Evolutionary conservation across 2,888 invertebrate genomes (phyloP).

Genomic region (Cryptus viduatorius): DNA sequence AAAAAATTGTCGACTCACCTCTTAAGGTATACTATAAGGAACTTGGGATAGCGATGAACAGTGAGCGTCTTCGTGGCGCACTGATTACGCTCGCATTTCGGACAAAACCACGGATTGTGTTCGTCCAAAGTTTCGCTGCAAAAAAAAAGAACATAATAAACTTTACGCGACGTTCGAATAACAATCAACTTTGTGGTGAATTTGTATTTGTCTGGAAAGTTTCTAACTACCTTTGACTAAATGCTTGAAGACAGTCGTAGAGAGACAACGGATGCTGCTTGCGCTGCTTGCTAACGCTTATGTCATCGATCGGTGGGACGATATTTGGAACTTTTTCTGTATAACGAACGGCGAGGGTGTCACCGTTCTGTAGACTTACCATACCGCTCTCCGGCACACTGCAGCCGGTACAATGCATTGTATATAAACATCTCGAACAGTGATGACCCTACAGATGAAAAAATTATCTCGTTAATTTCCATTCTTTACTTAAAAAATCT

Average conservation of each 20-base stretch:
- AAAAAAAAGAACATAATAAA: conserved; percentile 31
- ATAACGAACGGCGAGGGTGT: conserved; percentile 86
- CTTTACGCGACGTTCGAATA: not conserved
- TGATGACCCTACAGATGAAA: conserved; percentile 85
- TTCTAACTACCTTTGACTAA: conserved; percentile 86
- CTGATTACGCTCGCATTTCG: conserved; percentile 87
- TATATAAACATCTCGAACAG: conserved; percentile 87
- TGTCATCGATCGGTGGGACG: conserved; percentile 84
- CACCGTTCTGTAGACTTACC: conserved; percentile 86
- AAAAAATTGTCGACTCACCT: conserved; percentile 79
- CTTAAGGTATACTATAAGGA: conserved; percentile 88
- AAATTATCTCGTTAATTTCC: not conserved
- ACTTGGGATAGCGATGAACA: conserved; percentile 88
- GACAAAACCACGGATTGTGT: conserved; percentile 89
- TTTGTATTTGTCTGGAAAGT: not conserved
- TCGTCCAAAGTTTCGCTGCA: conserved; percentile 88
- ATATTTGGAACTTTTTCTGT: conserved; percentile 83
- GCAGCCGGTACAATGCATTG: conserved; percentile 87
- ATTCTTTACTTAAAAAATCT: not conserved
- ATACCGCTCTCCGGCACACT: conserved; percentile 85
- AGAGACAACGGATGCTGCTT: conserved; percentile 86
- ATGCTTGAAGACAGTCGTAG: conserved; percentile 88
- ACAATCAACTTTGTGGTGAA: not conserved
- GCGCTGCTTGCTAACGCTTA: conserved; percentile 85
- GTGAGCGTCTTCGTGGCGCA: conserved; percentile 89